Evolutionary conservation across 2,888 invertebrate species (phyloP), one percentile per base, ranked within the genome.

Genomic region (Machimus atricapillus): DNA sequence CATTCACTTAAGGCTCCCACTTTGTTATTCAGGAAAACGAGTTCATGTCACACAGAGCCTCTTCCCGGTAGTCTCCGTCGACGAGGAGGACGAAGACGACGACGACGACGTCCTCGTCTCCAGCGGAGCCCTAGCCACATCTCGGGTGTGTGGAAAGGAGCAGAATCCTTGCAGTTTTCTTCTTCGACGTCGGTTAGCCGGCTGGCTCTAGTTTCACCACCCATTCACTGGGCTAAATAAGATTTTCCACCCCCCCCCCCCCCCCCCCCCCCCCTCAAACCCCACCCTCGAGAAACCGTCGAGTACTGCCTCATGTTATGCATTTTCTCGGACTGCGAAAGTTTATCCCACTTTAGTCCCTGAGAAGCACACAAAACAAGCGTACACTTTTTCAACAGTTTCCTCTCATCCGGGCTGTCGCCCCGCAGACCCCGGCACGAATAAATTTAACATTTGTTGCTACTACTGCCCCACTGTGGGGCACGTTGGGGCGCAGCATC

Each of bases 21-120:
- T 88, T 88, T 88, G 86, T 87, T 88, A 88, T 88, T 88, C 88
- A 83, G 85, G 87, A 73, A 87, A 88, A 88, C 85, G 87, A 88
- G 86, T 83, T 87, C 88, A 86, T 87, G 82, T 77, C 86, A 86
- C 86, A 86, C 86, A 78, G 86, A 77, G 58, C 77, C 78, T 58
- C 78, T 76, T 85, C 76, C 85, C 73, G 85, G 85, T 34, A 85
- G 86, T 78, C 37, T 27, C 58, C 78, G 34, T 23, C 78, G 37
- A 37, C 14, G 40, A 27, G 5, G 74, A 34, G 1, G 34, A 46
- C 43, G 43, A 46, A n/a, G n/a, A n/a, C n/a, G 40, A 27, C 23
- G 74, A 34, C 12, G 34, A 46, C 43, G 43, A 46, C 43, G 12
- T 76, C 76, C 76, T 34, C 40, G n/a, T 40, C 34, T n/a, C 76